Percentiles rank a stretch among this genome's conserved stretches.
These are phyloP conservation scores for Polypterus senegalus DNA, from an alignment of 2,113 vertebrate species.

Conservation along the genomic window DNA sequence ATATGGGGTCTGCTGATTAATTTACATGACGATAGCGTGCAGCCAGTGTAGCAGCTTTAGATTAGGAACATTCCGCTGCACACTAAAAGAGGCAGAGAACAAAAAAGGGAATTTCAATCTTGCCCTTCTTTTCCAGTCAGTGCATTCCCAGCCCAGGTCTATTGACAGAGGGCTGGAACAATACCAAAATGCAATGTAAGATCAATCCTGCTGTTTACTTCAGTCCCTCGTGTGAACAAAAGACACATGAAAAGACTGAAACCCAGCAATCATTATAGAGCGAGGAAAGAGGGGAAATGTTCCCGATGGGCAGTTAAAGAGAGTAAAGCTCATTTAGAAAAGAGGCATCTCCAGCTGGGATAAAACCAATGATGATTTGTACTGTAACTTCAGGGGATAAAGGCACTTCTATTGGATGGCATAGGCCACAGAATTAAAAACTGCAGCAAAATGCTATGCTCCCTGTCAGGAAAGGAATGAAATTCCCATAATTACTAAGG, in stretches of 20 bases:
- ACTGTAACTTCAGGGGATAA: slow-evolving; percentile 65
- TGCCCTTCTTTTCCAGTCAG: slow-evolving; percentile 71
- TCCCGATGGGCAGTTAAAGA: slow-evolving; percentile 52
- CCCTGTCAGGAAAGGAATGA: slow-evolving; percentile 49
- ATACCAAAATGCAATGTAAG: slow-evolving; percentile 70
- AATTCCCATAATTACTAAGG: slow-evolving; percentile 53
- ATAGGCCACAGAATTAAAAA: slow-evolving; percentile 56
- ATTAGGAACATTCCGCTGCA: slow-evolving; percentile 78
- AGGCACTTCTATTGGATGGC: slow-evolving; percentile 62
- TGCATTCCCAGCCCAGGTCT: slow-evolving; percentile 63
- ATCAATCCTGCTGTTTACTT: slow-evolving; percentile 81
- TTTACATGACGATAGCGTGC: slow-evolving; percentile 64
- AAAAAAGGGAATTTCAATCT: slow-evolving; percentile 60
- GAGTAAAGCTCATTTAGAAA: slow-evolving; percentile 58
- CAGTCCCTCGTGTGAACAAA: slow-evolving; percentile 66
- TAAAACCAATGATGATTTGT: slow-evolving; percentile 63
- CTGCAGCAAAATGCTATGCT: slow-evolving; percentile 44
- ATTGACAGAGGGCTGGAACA: slow-evolving; percentile 74
- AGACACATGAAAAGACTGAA: slow-evolving; percentile 64
- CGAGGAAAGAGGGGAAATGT: slow-evolving; percentile 50
- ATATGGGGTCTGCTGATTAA: slow-evolving; percentile 44
- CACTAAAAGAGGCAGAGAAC: slow-evolving; percentile 73
- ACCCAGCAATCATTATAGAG: slow-evolving; percentile 47
- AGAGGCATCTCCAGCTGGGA: slow-evolving; percentile 59
- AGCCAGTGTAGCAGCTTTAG: slow-evolving; percentile 55